phyloP scores from a whole-genome alignment of 2,797 vertebrate genomes.

The Scolopax bukidnonensis region DNA sequence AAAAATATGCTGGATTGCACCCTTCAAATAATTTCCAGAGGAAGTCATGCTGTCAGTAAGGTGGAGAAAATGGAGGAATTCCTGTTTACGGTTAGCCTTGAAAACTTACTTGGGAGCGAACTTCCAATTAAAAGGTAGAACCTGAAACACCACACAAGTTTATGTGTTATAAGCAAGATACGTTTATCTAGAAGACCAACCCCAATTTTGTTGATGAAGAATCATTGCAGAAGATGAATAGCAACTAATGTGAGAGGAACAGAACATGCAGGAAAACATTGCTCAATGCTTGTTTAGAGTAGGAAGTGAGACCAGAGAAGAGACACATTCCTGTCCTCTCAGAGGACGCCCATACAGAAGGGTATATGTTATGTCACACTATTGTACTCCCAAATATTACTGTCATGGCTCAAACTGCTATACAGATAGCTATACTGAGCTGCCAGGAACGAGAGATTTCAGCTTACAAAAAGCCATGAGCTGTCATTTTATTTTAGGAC shows the following conservation, averaged over 20 bases:
- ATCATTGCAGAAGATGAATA: neutral
- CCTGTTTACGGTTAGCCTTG: neutral
- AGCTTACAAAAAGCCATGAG: neutral
- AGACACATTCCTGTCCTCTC: neutral
- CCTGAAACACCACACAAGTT: neutral
- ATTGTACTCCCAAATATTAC: neutral
- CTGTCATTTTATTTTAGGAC: neutral
- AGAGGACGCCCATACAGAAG: neutral
- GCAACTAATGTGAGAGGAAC: neutral
- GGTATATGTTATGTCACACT: neutral
- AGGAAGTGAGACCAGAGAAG: neutral
- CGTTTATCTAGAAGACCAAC: neutral
- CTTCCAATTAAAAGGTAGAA: constrained; percentile 3
- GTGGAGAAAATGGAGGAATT: neutral
- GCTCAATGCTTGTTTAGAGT: neutral
- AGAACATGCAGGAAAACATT: neutral
- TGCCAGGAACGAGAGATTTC: neutral
- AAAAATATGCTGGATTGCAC: neutral
- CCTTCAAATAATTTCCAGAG: neutral
- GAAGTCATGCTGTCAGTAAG: neutral
- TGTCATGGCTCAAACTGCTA: neutral
- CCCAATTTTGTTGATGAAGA: neutral
- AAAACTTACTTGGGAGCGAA: neutral
- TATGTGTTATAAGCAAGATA: neutral
- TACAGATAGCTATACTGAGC: neutral